A percentile compares a stretch with the other conserved stretches of the same genome.
Conservation (phyloP, 1,140 invertebrate species). For the Conus ventricosus region DNA sequence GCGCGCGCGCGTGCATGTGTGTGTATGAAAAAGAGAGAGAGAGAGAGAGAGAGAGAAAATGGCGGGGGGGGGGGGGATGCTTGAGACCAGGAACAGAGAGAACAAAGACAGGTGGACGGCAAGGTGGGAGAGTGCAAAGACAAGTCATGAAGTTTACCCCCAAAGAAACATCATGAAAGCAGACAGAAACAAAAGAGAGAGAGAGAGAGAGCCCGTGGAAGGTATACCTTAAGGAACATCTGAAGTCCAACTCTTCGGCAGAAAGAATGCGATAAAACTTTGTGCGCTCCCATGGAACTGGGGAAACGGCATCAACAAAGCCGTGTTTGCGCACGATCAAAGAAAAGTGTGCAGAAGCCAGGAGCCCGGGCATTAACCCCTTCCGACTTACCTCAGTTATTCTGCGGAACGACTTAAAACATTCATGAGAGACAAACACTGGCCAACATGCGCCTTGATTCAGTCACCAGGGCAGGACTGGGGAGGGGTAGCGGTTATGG, state of each 20-base stretch:
- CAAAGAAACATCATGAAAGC: background rate
- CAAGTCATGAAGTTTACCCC: background rate
- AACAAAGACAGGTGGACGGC: background rate
- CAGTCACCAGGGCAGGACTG: background rate
- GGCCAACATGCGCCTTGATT: background rate
- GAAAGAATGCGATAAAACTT: too few species aligned
- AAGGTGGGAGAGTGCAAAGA: background rate
- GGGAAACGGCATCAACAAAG: too few species aligned
- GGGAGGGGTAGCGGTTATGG: background rate
- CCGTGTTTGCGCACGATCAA: too few species aligned
- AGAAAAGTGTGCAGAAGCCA: too few species aligned
- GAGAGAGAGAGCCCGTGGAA: background rate
- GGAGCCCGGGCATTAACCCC: too few species aligned
- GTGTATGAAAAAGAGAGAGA: background rate
- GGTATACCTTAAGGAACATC: background rate
- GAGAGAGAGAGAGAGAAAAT: background rate
- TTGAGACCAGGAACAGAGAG: too few species aligned
- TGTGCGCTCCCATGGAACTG: too few species aligned
- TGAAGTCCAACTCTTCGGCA: too few species aligned
- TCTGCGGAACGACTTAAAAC: background rate
- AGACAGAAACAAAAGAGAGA: slow-evolving; percentile 8
- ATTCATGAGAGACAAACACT: slow-evolving; percentile 17
- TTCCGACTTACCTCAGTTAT: too few species aligned
- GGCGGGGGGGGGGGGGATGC: background rate
- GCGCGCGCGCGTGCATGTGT: too few species aligned